Conservation (phyloP, 2,113 vertebrate genomes). For the Pterocles gutturalis region DNA sequence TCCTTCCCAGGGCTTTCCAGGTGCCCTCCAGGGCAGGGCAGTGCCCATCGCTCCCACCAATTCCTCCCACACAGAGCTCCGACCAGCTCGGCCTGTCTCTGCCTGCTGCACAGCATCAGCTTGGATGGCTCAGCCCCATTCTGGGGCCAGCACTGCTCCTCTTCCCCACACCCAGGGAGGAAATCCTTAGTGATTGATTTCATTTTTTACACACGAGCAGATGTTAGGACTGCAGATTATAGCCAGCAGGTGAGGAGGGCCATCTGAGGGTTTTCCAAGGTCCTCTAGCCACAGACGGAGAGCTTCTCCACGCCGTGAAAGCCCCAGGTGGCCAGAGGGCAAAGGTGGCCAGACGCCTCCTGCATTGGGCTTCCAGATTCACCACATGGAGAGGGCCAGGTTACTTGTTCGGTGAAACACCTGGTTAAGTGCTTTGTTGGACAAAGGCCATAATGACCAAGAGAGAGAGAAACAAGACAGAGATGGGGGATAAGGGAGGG, state of each 20-base stretch:
- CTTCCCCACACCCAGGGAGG: not conserved
- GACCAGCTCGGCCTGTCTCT: not conserved
- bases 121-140: not conserved
- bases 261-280: not conserved
- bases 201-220: not conserved
- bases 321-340: not conserved
- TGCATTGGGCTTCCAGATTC: fast-evolving
- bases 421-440: conserved; percentile 57
- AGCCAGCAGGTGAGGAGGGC: not conserved
- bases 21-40: not conserved
- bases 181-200: not conserved
- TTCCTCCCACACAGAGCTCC: not conserved
- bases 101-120: not conserved
- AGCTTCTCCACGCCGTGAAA: fast-evolving
- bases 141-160: fast-evolving
- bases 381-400: fast-evolving
- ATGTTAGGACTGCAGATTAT: not conserved
- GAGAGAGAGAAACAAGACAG: not conserved
- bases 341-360: conserved; percentile 27
- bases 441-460: not conserved
- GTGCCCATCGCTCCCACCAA: not conserved
- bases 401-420: not conserved
- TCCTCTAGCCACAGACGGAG: not conserved
- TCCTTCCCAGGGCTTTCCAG: not conserved
- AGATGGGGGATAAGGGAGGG: not conserved